Conservation (phyloP, 2,888 invertebrate species). For the Eupithecia centaureata region DNA sequence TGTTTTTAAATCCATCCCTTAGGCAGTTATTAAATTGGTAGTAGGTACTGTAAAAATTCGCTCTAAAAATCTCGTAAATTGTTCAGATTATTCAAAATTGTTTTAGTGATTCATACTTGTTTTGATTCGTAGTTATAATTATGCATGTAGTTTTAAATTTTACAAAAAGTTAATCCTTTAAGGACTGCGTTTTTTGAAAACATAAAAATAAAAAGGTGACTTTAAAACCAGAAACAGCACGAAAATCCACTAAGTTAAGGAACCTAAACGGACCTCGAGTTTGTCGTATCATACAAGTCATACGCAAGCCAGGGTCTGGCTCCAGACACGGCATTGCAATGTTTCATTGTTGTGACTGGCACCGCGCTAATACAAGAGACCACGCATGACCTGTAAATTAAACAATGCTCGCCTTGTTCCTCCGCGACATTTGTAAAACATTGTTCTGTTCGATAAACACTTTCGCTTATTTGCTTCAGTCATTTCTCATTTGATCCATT, state of each 20-base stretch:
- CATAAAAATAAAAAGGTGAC: not conserved
- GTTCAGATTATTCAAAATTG: not conserved
- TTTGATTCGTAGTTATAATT: not conserved
- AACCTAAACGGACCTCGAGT: constrained; percentile 13
- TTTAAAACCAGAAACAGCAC: not conserved
- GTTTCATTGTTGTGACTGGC: constrained; percentile 26
- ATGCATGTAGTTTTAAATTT: not conserved
- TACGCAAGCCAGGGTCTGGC: constrained; percentile 25
- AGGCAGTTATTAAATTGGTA: not conserved
- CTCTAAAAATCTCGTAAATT: not conserved
- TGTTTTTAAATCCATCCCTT: not conserved
- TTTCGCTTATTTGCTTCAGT: not conserved
- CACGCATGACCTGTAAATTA: constrained; percentile 50
- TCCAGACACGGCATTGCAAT: constrained; percentile 27
- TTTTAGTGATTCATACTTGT: not conserved
- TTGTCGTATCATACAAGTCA: constrained; percentile 1
- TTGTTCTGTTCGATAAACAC: not conserved
- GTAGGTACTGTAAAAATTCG: not conserved
- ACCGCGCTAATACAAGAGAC: constrained; percentile 42
- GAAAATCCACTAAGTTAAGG: not conserved
- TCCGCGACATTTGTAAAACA: constrained; percentile 15
- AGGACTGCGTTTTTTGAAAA: not conserved
- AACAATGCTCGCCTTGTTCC: constrained; percentile 36
- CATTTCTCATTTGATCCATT: not conserved
- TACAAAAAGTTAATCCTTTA: no score